Conservation (phyloP, 2,888 invertebrate genomes). For the Leucozona laternaria region DNA sequence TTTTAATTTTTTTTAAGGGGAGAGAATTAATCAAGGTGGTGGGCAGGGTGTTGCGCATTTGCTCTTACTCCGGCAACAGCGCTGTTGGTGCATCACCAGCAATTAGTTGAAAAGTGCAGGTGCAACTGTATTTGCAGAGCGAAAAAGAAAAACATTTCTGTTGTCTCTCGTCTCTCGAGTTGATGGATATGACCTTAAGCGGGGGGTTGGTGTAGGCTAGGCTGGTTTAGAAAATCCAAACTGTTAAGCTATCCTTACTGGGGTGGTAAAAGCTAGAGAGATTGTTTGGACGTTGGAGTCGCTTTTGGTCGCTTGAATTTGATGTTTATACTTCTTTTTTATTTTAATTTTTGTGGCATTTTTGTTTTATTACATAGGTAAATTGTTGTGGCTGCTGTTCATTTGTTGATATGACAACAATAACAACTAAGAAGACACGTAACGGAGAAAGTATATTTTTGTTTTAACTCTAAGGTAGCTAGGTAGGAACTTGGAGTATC, state of each 20-base stretch:
- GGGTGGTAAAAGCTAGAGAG: not conserved
- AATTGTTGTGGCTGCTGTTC: slow-evolving; percentile 20
- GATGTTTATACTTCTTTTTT: slow-evolving; percentile 1
- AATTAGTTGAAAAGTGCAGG: slow-evolving; percentile 37
- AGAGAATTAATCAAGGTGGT: slow-evolving; percentile 14
- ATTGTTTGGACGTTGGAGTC: slow-evolving; percentile 2
- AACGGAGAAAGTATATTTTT: slow-evolving; percentile 63
- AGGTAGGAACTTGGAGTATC: slow-evolving; percentile 18
- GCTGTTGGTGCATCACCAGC: slow-evolving; percentile 24
- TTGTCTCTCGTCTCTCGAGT: slow-evolving; percentile 33
- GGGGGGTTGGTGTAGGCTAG: slow-evolving; percentile 19
- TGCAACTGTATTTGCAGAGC: slow-evolving; percentile 39
- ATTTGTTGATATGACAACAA: slow-evolving; percentile 49
- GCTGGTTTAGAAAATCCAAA: not conserved
- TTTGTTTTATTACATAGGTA: not conserved
- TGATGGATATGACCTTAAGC: slow-evolving; percentile 48
- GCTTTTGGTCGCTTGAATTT: slow-evolving; percentile 28
- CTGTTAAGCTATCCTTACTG: not conserved
- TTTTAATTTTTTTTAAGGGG: not conserved
- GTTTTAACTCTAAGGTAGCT: not conserved
- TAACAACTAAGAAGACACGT: slow-evolving; percentile 38
- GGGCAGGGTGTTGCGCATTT: slow-evolving; percentile 63
- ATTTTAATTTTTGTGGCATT: not conserved
- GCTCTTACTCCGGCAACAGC: slow-evolving; percentile 2
- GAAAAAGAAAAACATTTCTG: slow-evolving; percentile 50